A percentile compares a stretch with the other conserved stretches of the same genome.
Conservation (phyloP, 2,797 vertebrate genomes). For the Synanceia verrucosa region DNA sequence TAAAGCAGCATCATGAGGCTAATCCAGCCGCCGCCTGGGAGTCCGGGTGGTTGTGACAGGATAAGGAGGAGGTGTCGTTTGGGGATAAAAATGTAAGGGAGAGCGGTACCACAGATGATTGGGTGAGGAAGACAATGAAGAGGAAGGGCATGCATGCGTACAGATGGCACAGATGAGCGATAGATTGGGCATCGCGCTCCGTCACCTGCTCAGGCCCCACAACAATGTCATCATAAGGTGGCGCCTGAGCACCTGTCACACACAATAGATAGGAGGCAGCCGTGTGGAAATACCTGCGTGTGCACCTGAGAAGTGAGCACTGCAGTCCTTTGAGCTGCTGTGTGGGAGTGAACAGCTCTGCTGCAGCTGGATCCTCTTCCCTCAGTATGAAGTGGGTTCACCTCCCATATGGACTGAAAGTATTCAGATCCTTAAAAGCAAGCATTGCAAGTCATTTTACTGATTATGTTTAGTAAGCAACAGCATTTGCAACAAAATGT, state of each 20-base stretch:
- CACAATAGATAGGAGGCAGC: conserved; percentile 51
- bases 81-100: background rate
- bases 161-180: conserved; percentile 31
- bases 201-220: conserved; percentile 50
- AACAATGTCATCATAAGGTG: conserved; percentile 51
- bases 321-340: conserved; percentile 34
- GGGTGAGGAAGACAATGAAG: conserved; percentile 34
- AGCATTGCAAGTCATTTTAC: background rate
- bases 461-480: background rate
- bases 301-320: conserved; percentile 49
- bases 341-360: conserved; percentile 47
- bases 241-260: conserved; percentile 57
- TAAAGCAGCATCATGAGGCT: conserved; percentile 42
- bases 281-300: conserved; percentile 57
- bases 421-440: background rate
- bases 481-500: background rate
- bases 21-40: conserved; percentile 51
- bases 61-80: background rate
- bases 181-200: conserved; percentile 28
- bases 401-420: background rate
- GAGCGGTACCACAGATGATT: conserved; percentile 30
- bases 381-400: conserved; percentile 1
- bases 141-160: conserved; percentile 14
- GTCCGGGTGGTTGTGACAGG: conserved; percentile 30
- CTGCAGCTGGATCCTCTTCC: conserved; percentile 23